Percentiles rank a stretch among this genome's conserved stretches.
phyloP scores from a whole-genome alignment of 2,888 invertebrate species.

The Archaeoteleia sp. region DNA sequence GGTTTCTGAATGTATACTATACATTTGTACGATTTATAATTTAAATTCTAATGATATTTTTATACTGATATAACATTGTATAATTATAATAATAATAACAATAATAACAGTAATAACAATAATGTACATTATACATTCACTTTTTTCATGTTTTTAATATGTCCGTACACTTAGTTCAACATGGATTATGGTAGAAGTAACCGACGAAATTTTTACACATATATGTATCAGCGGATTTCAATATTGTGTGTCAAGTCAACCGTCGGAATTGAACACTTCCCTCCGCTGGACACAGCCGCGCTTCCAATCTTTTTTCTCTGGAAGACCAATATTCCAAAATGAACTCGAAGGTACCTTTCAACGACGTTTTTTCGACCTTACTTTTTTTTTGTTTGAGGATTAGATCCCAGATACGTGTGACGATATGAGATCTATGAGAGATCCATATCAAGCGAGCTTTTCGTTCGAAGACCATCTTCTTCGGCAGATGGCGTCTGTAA shows the following conservation, averaged over 20 bases:
- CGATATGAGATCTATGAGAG: constrained; percentile 46
- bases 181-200: too few species aligned
- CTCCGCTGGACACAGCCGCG: constrained; percentile 23
- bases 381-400: constrained; percentile 19
- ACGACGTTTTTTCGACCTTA: constrained; percentile 18
- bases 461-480: constrained; percentile 20
- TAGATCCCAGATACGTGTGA: constrained; percentile 28
- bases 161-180: too few species aligned
- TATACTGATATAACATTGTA: too few species aligned
- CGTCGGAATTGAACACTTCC: constrained; percentile 16
- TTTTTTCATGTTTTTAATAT: too few species aligned
- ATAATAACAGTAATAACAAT: too few species aligned
- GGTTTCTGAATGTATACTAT: too few species aligned
- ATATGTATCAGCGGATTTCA: too few species aligned
- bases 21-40: too few species aligned
- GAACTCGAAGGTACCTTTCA: constrained; percentile 29
- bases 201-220: too few species aligned
- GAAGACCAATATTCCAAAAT: constrained; percentile 37
- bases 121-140: too few species aligned
- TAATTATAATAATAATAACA: too few species aligned
- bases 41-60: too few species aligned
- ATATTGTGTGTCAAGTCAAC: constrained; percentile 33
- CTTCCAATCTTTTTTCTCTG: constrained; percentile 17
- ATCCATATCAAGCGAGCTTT: constrained; percentile 41
- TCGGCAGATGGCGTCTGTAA: constrained; percentile 57